These are phyloP conservation scores for Papilio elwesi DNA, from an alignment of 2,888 invertebrate genomes.

Conservation along the genomic window DNA sequence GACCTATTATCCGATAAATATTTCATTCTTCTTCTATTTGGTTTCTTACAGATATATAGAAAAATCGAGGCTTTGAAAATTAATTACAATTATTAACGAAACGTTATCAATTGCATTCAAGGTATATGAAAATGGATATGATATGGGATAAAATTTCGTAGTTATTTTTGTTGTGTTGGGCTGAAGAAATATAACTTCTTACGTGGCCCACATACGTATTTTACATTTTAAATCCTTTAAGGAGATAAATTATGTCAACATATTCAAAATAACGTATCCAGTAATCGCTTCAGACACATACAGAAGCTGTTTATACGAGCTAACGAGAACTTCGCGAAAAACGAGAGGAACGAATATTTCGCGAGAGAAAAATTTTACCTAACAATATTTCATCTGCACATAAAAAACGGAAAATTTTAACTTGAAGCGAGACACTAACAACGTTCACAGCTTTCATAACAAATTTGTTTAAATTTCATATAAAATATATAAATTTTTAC, in stretches of 20 bases:
- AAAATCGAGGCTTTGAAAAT: no score
- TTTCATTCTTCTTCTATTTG: no score
- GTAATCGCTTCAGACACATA: slow-evolving; percentile 31
- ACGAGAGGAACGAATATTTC: slow-evolving; percentile 21
- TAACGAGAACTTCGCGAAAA: slow-evolving; percentile 28
- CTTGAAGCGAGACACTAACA: slow-evolving; percentile 6
- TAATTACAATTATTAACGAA: no score
- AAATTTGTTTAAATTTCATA: no score
- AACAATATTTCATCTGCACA: slow-evolving; percentile 29
- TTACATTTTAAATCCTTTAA: background rate
- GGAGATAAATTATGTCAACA: slow-evolving; percentile 31
- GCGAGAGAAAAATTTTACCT: slow-evolving; percentile 11
- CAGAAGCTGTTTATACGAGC: slow-evolving; percentile 29
- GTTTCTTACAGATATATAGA: no score
- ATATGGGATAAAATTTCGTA: no score
- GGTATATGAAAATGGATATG: no score
- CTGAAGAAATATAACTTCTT: no score
- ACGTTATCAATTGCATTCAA: no score
- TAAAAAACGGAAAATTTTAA: slow-evolving; percentile 9
- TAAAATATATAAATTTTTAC: no score
- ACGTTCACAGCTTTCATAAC: background rate
- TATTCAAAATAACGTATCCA: slow-evolving; percentile 35
- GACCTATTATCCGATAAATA: no score
- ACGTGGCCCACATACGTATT: background rate
- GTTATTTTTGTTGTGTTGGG: no score